Evolutionary conservation across 64 coral and sea anemone genomes (phyloP).

Genomic region (Acropora tenuis): DNA sequence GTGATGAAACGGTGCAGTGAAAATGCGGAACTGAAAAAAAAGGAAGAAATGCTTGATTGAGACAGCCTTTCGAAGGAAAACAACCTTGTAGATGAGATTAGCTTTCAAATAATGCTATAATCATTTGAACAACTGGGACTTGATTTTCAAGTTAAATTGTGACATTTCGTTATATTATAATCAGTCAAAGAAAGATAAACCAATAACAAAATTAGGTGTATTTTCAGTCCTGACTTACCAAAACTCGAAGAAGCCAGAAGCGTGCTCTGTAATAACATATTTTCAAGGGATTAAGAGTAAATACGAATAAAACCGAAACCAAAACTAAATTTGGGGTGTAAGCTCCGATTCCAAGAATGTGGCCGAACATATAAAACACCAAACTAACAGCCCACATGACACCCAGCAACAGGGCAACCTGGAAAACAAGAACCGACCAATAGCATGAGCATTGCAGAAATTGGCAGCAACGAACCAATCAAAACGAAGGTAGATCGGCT

Average conservation of each 20-base stretch:
- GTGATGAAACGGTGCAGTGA: constrained; percentile 95
- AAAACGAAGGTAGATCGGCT: too few relatives aligned
- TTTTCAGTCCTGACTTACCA: constrained; percentile 64
- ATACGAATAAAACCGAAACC: constrained; percentile 76
- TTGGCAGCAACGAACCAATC: too few relatives aligned
- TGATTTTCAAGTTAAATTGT: not conserved
- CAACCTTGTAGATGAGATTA: not conserved
- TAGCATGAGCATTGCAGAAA: not conserved
- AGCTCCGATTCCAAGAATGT: constrained; percentile 64
- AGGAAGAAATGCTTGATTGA: not conserved
- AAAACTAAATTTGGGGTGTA: constrained; percentile 76
- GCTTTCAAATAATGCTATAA: not conserved
- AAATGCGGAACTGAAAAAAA: constrained; percentile 84
- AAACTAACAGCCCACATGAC: constrained; percentile 85
- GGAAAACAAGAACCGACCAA: not conserved
- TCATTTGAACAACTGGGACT: not conserved
- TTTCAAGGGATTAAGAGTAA: constrained; percentile 91
- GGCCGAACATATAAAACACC: constrained; percentile 66
- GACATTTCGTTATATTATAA: too few relatives aligned
- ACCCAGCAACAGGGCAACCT: constrained; percentile 82
- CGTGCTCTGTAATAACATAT: constrained; percentile 90
- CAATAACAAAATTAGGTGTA: too few relatives aligned
- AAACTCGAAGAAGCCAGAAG: constrained; percentile 88
- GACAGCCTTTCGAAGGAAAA: not conserved
- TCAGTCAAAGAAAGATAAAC: too few relatives aligned